Base-by-base conservation (phyloP, 2,113 vertebrate species). In the Merops nubicus region DNA sequence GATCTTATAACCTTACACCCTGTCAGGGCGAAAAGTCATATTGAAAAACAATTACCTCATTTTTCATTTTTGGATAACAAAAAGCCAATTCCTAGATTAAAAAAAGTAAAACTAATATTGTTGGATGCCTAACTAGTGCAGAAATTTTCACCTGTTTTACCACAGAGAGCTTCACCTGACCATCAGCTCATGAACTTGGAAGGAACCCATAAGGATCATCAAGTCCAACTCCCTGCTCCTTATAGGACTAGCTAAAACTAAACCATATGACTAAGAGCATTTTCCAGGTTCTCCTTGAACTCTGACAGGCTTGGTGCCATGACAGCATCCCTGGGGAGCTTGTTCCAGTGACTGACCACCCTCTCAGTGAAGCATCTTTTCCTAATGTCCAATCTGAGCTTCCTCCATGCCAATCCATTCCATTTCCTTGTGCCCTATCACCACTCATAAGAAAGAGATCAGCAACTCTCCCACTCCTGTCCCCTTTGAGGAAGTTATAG, bases 341-440 rank as follows among this genome's bases (percentile, higher is more conserved):
- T n/a, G 54, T 57, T n/a, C 20, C 33, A 22, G 56, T n/a, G 33
- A 34, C 20, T 12, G 6, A 34, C 11, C 33, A 34, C 56, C 33
- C 33, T 34, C 56, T 57, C 56, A n/a, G n/a, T 34, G 56, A 34
- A 21, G 20, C n/a, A n/a, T 11, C 29, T 12, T 57, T 57, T 57
- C 33, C 9, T 34, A 47, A 47, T 47, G 19, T 15, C 45, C 45
- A n/a, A 57, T 34, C 56, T 57, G 56, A 57, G 22, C 33, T 13
- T n/a, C 20, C 12, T 20, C 56, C 22, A 57, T 57, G n/a, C 33
- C n/a, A 33, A 19, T 57, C 34, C 33, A 13, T 62, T 53, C 12
- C 15, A 40, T 73, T 72, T 26, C 20, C 3, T 72, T 0, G 1
- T 48, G 25, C 48, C 20, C 15, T 42, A 4, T 31, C 1, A 1